Evolutionary conservation across 2,113 vertebrate genomes (phyloP), one percentile per base, ranked within the genome.

Genomic region (Proteles cristata): DNA sequence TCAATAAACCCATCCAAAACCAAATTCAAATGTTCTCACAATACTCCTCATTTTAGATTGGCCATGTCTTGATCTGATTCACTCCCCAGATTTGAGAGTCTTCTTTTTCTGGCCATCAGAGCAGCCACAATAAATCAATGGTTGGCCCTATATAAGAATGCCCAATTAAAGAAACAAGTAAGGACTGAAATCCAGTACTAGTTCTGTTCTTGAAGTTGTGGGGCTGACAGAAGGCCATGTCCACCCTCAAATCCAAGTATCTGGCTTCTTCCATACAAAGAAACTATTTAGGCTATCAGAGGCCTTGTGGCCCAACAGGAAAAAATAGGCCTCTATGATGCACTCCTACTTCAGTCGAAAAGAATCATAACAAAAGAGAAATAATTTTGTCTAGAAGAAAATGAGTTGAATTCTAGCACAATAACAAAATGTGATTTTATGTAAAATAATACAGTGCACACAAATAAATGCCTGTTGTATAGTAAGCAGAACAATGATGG

Each of bases 21-120:
- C 53, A 94, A 95, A 79, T 50, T 95, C 26, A 95, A 92, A 88
- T 71, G 25, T 91, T 95, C 90, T 91, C 50, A 89, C 45, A 91
- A 48, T 79, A 58, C 48, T 88, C 76, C 65, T 95, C n/a, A 9
- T 53, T 85, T 90, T 39, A 81, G 28, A 81, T 74, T 31, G 39
- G 7, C 26, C 23, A 17, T 53, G 11, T 92, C 65, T 92, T 84
- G 31, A 79, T 71, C 50, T 14, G 43, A 35, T 39, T 61, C 23
- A 83, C 74, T 88, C 15, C 77, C 1, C 19, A 65, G 21, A 76
- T 15, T 35, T 76, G 33, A 77, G 12, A 69, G 12, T 33, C 28
- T 19, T 84, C 92, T 91, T 69, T 63, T 88, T 80, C 65, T 48
- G 55, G 12, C 35, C 61, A 48, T 66, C n/a, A 87, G 48, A 88